Evolutionary conservation across 2,113 vertebrate genomes (phyloP).

Genomic region (Coturnix japonica): DNA sequence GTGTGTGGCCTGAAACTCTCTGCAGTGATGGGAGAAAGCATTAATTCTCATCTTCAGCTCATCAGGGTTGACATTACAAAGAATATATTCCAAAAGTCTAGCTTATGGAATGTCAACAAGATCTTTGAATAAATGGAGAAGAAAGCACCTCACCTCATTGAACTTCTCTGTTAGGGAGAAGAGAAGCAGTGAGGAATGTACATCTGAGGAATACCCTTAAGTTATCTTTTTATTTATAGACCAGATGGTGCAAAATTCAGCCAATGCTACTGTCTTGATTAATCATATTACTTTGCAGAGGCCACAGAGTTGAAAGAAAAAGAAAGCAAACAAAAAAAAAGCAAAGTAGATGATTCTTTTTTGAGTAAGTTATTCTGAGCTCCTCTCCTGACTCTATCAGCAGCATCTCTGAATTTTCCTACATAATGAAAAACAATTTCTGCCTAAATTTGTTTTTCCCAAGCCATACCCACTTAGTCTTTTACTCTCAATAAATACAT

Average conservation of each 20-base stretch:
- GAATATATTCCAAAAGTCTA: background rate
- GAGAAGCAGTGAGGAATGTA: background rate
- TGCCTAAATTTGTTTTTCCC: background rate
- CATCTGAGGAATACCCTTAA: background rate
- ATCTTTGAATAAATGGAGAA: slow-evolving; percentile 19
- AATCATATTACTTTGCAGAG: background rate
- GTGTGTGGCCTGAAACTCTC: background rate
- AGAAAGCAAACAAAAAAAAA: background rate
- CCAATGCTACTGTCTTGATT: background rate
- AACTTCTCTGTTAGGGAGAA: background rate
- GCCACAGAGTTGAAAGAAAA: background rate
- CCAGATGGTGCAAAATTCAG: background rate
- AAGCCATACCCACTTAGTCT: background rate
- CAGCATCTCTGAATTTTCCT: background rate
- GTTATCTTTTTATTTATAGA: background rate
- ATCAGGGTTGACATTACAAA: background rate
- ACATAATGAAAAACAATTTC: background rate
- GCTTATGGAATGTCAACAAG: background rate
- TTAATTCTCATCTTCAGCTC: background rate
- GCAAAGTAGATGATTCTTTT: background rate
- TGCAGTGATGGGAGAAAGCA: background rate
- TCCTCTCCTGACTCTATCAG: background rate
- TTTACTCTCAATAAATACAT: background rate
- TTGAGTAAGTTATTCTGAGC: background rate
- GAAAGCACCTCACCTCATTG: background rate